These are phyloP conservation scores for Leptothorax acervorum DNA, from an alignment of 2,888 invertebrate genomes.

Conservation along the genomic window DNA sequence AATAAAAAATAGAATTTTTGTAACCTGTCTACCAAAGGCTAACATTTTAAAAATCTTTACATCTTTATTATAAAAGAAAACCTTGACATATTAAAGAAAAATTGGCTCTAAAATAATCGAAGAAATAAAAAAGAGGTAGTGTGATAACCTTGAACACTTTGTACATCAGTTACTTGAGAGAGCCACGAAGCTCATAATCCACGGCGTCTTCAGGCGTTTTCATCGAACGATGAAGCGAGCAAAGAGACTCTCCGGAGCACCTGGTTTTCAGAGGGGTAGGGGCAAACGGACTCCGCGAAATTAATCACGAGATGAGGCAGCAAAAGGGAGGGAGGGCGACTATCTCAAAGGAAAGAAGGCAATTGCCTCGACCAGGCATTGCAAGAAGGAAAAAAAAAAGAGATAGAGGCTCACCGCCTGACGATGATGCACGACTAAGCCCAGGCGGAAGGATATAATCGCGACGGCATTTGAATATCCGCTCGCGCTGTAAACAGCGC, in stretches of 20 bases:
- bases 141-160: neutral
- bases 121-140: constrained; percentile 21
- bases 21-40: neutral
- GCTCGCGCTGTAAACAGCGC: constrained; percentile 57
- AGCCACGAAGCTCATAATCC: constrained; percentile 54
- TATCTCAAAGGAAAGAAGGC: constrained; percentile 67
- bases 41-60: neutral
- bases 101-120: neutral
- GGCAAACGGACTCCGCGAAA: constrained; percentile 50
- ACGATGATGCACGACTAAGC: constrained; percentile 50
- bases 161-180: neutral
- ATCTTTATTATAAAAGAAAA: neutral
- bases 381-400: constrained; percentile 39
- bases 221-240: constrained; percentile 55
- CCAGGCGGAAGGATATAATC: constrained; percentile 59
- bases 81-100: constrained; percentile 2
- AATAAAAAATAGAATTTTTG: neutral
- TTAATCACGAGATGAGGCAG: constrained; percentile 58
- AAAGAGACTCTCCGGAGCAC: constrained; percentile 37
- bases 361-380: constrained; percentile 56
- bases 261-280: constrained; percentile 13
- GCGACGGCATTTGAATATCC: constrained; percentile 70
- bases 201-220: constrained; percentile 30
- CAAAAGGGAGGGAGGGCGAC: constrained; percentile 22
- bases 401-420: neutral